These are phyloP conservation scores for Drosophila pseudotakahashii DNA, from an alignment of 2,888 invertebrate species.

Conservation along the genomic window DNA sequence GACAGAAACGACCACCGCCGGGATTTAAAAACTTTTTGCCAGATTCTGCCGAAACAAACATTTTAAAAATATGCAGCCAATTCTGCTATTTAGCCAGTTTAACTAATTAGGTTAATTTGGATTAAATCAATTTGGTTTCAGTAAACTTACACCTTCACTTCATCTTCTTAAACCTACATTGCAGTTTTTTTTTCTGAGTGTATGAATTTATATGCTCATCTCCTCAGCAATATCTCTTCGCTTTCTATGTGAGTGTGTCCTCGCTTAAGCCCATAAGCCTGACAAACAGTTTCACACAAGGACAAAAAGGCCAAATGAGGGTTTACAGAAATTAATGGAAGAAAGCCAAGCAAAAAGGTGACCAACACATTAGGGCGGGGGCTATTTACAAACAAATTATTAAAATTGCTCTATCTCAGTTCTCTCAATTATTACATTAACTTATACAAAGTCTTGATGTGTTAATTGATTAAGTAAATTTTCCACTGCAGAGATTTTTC, in stretches of 20 bases:
- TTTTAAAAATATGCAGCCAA: background rate
- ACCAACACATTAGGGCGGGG: background rate
- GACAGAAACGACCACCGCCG: too few relatives aligned
- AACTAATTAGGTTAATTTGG: background rate
- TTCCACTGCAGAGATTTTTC: background rate
- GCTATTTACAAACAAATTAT: slow-evolving; percentile 27
- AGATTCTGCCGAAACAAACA: background rate
- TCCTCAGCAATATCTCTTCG: slow-evolving; percentile 18
- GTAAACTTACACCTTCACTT: background rate
- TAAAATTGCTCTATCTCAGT: background rate
- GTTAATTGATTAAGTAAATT: slow-evolving; percentile 66
- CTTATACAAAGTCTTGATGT: slow-evolving; percentile 44
- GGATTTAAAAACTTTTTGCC: background rate
- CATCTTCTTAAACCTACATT: background rate
- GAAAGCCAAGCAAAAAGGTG: slow-evolving; percentile 6
- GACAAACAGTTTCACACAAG: slow-evolving; percentile 18
- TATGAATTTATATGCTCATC: slow-evolving; percentile 11
- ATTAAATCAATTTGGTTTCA: background rate
- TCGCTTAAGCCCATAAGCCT: slow-evolving; percentile 27
- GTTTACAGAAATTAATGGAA: slow-evolving; percentile 6
- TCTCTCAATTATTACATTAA: slow-evolving; percentile 2
- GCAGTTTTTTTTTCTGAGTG: slow-evolving; percentile 1
- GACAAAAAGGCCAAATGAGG: slow-evolving; percentile 22
- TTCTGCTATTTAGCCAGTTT: background rate
- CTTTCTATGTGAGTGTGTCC: slow-evolving; percentile 4